These are phyloP conservation scores for Glomeris maerens DNA, from an alignment of 1,140 invertebrate species.

Conservation along the genomic window DNA sequence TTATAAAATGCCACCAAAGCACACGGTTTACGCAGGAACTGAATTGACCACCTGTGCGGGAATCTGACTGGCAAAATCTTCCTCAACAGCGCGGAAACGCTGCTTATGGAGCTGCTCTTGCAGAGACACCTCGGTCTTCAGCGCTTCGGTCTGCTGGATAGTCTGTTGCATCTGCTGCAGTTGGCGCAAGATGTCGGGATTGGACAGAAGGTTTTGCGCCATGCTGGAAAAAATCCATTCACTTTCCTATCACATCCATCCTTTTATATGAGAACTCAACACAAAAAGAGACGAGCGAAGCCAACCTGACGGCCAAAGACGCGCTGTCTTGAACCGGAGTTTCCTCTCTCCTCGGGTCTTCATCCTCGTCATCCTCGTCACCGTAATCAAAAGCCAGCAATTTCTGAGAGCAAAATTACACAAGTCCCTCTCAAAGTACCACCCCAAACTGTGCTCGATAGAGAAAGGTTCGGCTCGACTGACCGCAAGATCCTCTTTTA, in stretches of 20 bases:
- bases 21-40: too few relatives aligned
- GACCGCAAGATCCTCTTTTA: too few relatives aligned
- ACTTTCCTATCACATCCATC: neutral
- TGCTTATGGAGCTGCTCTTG: conserved; percentile 29
- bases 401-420: conserved; percentile 35
- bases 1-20: too few relatives aligned
- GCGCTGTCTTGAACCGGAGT: neutral
- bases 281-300: neutral
- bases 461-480: too few relatives aligned
- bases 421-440: neutral
- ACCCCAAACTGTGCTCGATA: too few relatives aligned
- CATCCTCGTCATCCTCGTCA: conserved; percentile 59
- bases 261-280: too few relatives aligned
- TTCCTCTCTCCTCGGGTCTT: conserved; percentile 20
- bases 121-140: conserved; percentile 23
- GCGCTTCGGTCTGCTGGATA: conserved; percentile 39
- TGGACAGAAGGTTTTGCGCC: conserved; percentile 43
- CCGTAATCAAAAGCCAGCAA: conserved; percentile 71
- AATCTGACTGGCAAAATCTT: too few relatives aligned
- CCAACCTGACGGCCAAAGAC: conserved; percentile 1
- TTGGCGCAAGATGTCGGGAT: conserved; percentile 54
- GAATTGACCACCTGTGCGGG: too few relatives aligned
- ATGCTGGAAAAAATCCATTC: conserved; percentile 25
- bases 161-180: conserved; percentile 38
- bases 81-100: conserved; percentile 16